Conservation (phyloP, 2,113 vertebrate species). For the Siniperca chuatsi region DNA sequence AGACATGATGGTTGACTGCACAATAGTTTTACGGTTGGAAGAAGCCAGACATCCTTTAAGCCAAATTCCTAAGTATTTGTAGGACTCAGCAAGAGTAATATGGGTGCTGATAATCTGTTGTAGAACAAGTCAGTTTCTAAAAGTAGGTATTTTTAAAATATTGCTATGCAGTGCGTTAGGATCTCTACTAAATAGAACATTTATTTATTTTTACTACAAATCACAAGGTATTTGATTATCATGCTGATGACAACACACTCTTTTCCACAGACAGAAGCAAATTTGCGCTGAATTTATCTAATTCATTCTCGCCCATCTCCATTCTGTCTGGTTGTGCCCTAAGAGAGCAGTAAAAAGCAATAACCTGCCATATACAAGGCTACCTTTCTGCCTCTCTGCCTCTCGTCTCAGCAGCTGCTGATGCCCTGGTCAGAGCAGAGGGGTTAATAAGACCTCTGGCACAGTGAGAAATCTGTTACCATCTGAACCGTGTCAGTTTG, state of each 20-base stretch:
- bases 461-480: conserved; percentile 40
- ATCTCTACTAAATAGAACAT: background rate
- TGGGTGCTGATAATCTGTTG: background rate
- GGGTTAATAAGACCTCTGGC: conserved; percentile 57
- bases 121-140: background rate
- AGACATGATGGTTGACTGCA: too few species aligned
- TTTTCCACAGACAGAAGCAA: background rate
- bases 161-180: background rate
- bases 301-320: background rate
- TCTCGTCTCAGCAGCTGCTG: conserved; percentile 25
- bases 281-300: background rate
- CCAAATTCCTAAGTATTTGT: too few species aligned
- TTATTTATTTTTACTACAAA: background rate
- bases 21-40: too few species aligned
- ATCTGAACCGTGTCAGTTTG: conserved; percentile 44
- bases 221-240: background rate
- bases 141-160: background rate
- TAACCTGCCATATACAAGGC: background rate
- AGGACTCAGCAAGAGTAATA: too few species aligned
- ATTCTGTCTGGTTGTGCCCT: background rate
- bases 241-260: background rate
- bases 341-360: conserved; percentile 11
- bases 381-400: conserved; percentile 15
- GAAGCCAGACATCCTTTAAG: too few species aligned
- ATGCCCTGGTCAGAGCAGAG: conserved; percentile 1